Conservation (phyloP, 2,888 invertebrate species). For the Agrenia bidenticulata region DNA sequence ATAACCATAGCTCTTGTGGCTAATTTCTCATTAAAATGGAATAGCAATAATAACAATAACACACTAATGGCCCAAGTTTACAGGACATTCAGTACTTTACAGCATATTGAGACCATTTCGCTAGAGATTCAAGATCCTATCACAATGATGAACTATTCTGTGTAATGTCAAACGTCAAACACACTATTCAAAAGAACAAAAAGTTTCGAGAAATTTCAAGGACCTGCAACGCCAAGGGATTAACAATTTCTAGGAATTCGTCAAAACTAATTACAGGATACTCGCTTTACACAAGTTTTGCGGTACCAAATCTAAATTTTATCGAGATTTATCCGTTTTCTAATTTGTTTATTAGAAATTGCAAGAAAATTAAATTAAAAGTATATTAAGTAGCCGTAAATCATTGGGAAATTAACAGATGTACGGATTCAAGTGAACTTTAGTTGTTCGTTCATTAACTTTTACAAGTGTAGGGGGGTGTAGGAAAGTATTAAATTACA, state of each 20-base stretch:
- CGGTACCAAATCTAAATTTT: neutral
- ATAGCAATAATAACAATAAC: conserved; percentile 26
- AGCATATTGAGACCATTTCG: conserved; percentile 2
- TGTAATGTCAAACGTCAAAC: no score
- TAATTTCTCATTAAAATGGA: conserved; percentile 25
- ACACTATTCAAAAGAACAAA: no score
- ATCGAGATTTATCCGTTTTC: neutral
- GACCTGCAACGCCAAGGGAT: no score
- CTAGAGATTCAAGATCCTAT: neutral
- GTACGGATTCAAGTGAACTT: no score
- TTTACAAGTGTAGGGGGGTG: no score
- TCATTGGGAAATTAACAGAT: neutral
- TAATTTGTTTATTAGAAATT: neutral
- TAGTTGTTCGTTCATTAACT: no score
- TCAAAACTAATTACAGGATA: no score
- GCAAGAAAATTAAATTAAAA: conserved; percentile 6
- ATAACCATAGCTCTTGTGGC: conserved; percentile 19
- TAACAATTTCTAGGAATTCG: no score
- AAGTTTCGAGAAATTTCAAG: no score
- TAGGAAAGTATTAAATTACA: no score
- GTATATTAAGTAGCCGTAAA: neutral
- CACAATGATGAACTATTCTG: neutral
- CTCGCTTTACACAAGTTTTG: neutral
- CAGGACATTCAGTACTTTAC: conserved; percentile 12
- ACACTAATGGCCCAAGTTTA: conserved; percentile 21